These are phyloP conservation scores for Drosophila oshimai DNA, from an alignment of 1,140 invertebrate species.

Conservation along the genomic window DNA sequence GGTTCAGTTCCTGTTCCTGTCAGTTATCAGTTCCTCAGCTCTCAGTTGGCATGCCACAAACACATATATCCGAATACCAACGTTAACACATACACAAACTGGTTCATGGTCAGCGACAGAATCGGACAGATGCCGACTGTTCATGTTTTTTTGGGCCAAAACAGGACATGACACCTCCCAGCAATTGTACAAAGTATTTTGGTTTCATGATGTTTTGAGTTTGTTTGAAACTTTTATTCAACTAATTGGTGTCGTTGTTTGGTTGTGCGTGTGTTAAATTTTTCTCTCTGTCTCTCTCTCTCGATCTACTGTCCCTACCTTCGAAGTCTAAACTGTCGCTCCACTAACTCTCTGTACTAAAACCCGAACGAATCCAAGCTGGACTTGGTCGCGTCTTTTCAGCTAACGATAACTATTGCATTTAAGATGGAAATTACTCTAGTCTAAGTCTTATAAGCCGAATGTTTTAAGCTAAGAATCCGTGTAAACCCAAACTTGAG, in stretches of 20 bases:
- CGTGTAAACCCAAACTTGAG: slow-evolving; percentile 67
- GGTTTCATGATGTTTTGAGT: slow-evolving; percentile 29
- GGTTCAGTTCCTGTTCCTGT: slow-evolving; percentile 55
- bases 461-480: slow-evolving; percentile 60
- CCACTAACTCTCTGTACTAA: slow-evolving; percentile 37
- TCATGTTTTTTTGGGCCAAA: slow-evolving; percentile 9
- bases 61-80: background rate
- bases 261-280: slow-evolving; percentile 76
- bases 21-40: slow-evolving; percentile 57
- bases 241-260: slow-evolving; percentile 77
- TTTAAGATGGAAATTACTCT: slow-evolving; percentile 51
- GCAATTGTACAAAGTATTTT: slow-evolving; percentile 58
- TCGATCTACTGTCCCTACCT: slow-evolving; percentile 32
- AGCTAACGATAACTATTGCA: slow-evolving; percentile 57
- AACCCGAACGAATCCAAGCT: slow-evolving; percentile 20
- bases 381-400: slow-evolving; percentile 49
- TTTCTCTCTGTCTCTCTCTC: slow-evolving; percentile 63
- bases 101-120: slow-evolving; percentile 25
- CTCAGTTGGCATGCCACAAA: slow-evolving; percentile 45
- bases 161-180: slow-evolving; percentile 13
- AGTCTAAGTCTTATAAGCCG: slow-evolving; percentile 51
- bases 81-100: slow-evolving; percentile 5
- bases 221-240: slow-evolving; percentile 21
- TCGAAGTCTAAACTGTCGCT: slow-evolving; percentile 37
- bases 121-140: slow-evolving; percentile 10